Conservation (phyloP, 1,140 invertebrate genomes). For the Apis cerana region DNA sequence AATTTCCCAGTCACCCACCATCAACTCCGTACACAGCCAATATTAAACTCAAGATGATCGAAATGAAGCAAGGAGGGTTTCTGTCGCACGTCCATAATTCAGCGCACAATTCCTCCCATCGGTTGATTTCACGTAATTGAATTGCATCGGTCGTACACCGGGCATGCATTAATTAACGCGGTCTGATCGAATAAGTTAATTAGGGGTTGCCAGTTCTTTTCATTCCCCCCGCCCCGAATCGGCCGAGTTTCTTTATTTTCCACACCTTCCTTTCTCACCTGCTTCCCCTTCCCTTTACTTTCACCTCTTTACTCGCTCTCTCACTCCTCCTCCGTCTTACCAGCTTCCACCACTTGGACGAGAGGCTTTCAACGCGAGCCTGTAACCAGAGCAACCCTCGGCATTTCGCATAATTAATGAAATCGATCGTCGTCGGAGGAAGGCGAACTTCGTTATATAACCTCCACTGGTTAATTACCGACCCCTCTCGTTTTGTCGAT, state of each 20-base stretch:
- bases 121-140: conserved; percentile 51
- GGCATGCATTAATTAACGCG: conserved; percentile 49
- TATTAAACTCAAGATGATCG: no score
- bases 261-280: neutral
- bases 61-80: neutral
- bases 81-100: neutral
- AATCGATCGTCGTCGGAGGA: conserved; percentile 45
- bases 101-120: neutral
- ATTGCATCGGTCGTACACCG: conserved; percentile 35
- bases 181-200: conserved; percentile 50
- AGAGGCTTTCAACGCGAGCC: conserved; percentile 39
- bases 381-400: conserved; percentile 39
- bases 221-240: conserved; percentile 16
- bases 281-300: no score
- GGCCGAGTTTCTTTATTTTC: conserved; percentile 17
- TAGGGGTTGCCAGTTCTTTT: conserved; percentile 40
- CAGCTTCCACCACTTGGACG: conserved; percentile 24
- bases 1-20: no score
- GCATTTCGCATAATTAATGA: conserved; percentile 51
- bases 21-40: no score
- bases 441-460: conserved; percentile 48
- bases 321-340: conserved; percentile 13
- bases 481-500: conserved; percentile 29
- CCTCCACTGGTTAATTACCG: conserved; percentile 45
- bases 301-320: neutral